A percentile compares a stretch with the other conserved stretches of the same genome.
Evolutionary conservation across 2,113 vertebrate species (phyloP).

Genomic region (Nyctereutes procyonoides): DNA sequence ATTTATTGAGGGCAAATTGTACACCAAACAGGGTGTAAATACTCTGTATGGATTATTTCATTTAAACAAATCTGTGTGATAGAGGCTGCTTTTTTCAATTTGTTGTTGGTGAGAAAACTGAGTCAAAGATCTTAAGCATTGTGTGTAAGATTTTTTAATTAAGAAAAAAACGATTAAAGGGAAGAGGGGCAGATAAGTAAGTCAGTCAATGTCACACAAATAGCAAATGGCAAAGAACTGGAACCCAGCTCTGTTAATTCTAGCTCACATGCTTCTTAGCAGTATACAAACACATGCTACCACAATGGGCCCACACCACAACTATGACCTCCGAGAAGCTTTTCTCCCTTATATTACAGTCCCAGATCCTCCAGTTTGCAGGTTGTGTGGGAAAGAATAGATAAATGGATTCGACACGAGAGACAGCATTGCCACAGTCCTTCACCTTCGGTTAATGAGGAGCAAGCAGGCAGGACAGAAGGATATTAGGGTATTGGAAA

Average conservation of each 20-base stretch:
- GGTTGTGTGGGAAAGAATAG: background rate
- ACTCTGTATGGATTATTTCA: background rate
- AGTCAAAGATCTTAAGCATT: background rate
- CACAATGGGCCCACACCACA: background rate
- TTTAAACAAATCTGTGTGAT: conserved; percentile 6
- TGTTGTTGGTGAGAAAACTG: background rate
- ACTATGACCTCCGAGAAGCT: background rate
- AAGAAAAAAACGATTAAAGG: background rate
- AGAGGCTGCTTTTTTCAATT: background rate
- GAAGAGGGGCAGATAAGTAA: background rate
- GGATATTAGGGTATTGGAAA: background rate
- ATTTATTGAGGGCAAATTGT: background rate
- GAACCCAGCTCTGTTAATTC: background rate
- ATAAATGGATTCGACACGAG: conserved; percentile 31
- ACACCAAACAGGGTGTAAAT: background rate
- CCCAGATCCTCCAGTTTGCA: conserved; percentile 20
- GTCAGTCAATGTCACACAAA: background rate
- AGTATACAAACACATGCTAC: background rate
- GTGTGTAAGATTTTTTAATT: background rate
- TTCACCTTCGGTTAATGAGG: conserved; percentile 63
- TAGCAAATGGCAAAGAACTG: background rate
- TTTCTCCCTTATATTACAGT: background rate
- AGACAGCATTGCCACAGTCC: background rate
- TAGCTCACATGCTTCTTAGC: background rate
- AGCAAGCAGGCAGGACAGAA: conserved; percentile 25